Conservation (phyloP, 2,797 vertebrate species). For the Masticophis lateralis region DNA sequence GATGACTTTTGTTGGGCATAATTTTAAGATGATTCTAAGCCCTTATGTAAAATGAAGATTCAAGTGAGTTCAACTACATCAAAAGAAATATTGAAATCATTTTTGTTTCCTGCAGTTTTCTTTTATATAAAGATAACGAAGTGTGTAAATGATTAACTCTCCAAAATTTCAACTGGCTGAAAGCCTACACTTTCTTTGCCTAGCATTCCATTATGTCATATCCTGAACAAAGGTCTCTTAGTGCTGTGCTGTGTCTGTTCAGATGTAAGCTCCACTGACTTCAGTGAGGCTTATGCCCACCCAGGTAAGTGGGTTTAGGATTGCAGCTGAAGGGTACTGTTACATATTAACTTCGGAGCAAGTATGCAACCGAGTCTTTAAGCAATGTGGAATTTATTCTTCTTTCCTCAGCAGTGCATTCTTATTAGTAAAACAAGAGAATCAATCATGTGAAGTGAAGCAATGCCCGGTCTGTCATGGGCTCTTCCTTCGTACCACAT, state of each 20-base stretch:
- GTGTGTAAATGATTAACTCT: slow-evolving; percentile 66
- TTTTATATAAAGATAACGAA: slow-evolving; percentile 39
- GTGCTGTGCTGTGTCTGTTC: background rate
- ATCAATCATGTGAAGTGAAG: slow-evolving; percentile 44
- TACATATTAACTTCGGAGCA: slow-evolving; percentile 67
- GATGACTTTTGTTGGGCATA: background rate
- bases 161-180: slow-evolving; percentile 41
- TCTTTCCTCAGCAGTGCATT: slow-evolving; percentile 37
- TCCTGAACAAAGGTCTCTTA: slow-evolving; percentile 69
- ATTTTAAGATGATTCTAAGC: background rate
- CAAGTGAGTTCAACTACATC: background rate
- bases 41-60: background rate
- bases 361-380: slow-evolving; percentile 45
- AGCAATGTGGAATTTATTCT: slow-evolving; percentile 43
- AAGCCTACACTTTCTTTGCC: slow-evolving; percentile 40
- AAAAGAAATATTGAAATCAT: background rate
- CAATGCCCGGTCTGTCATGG: slow-evolving; percentile 52
- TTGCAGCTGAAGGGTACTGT: slow-evolving; percentile 34
- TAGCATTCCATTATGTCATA: slow-evolving; percentile 50
- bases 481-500: slow-evolving; percentile 30
- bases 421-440: slow-evolving; percentile 48
- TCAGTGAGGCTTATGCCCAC: background rate
- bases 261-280: background rate
- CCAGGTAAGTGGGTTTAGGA: background rate
- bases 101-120: slow-evolving; percentile 20